Evolutionary conservation across 1,140 invertebrate species (phyloP).

Genomic region (Euura saliciscinereae): DNA sequence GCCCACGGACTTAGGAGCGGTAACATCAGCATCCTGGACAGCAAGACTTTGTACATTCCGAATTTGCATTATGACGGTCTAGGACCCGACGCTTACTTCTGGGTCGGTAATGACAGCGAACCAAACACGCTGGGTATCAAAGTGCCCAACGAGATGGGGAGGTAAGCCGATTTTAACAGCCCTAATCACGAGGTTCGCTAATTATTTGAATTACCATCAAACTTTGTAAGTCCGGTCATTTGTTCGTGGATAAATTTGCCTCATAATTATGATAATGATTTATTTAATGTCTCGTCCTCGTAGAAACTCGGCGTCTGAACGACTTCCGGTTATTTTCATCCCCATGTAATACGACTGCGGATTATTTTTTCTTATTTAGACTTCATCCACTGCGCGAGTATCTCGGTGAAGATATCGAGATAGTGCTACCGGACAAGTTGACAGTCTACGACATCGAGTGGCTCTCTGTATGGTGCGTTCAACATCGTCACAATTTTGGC

Average conservation of each 20-base stretch:
- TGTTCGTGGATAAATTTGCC: no score
- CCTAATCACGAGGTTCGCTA: no score
- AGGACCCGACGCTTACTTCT: constrained; percentile 90
- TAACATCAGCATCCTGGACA: constrained; percentile 89
- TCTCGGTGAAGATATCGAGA: constrained; percentile 89
- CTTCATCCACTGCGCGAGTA: constrained; percentile 80
- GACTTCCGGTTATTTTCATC: no score
- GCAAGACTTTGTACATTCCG: constrained; percentile 91
- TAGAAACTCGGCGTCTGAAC: no score
- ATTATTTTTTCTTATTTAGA: constrained; percentile 52
- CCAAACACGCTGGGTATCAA: constrained; percentile 84
- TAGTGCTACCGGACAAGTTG: constrained; percentile 81
- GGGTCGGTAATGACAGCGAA: constrained; percentile 85
- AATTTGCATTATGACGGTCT: constrained; percentile 91
- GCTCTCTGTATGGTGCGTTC: constrained; percentile 88
- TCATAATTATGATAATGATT: no score
- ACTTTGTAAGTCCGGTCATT: no score
- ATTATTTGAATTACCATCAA: no score
- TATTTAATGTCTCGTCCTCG: no score
- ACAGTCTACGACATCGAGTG: constrained; percentile 92
- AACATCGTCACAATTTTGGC: constrained; percentile 88
- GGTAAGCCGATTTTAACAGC: constrained; percentile 45
- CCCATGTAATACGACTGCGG: no score
- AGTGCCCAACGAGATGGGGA: constrained; percentile 86
- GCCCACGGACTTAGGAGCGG: constrained; percentile 88